These are phyloP conservation scores for Thaumatotibia leucotreta DNA, from an alignment of 1,140 invertebrate genomes.

Conservation along the genomic window DNA sequence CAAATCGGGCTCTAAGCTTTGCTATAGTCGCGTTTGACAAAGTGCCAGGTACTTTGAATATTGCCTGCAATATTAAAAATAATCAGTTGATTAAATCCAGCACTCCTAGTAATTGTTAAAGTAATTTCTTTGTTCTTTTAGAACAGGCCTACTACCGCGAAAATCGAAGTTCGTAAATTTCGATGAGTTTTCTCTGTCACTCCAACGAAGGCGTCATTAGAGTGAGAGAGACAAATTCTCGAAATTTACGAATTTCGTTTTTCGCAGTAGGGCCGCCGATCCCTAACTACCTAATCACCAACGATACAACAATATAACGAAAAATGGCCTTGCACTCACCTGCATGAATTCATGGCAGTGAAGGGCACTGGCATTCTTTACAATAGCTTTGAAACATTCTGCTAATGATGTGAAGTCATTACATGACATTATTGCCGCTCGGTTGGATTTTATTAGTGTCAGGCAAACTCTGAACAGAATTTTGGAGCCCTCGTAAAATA, in stretches of 20 bases:
- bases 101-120: too few relatives aligned
- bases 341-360: constrained; percentile 92
- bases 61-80: constrained; percentile 79
- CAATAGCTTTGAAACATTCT: constrained; percentile 87
- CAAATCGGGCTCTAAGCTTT: constrained; percentile 79
- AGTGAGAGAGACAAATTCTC: too few relatives aligned
- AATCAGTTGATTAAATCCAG: background rate
- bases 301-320: too few relatives aligned
- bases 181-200: too few relatives aligned
- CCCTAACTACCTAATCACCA: too few relatives aligned
- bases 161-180: too few relatives aligned
- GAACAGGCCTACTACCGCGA: too few relatives aligned
- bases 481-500: constrained; percentile 96
- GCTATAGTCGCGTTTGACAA: constrained; percentile 80
- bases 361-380: constrained; percentile 82
- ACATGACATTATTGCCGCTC: constrained; percentile 82
- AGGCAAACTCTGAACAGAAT: constrained; percentile 90
- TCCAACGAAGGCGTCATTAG: too few relatives aligned
- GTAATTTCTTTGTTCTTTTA: too few relatives aligned
- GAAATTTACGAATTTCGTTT: too few relatives aligned
- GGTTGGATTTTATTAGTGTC: constrained; percentile 87
- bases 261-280: too few relatives aligned
- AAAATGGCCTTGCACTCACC: constrained; percentile 67
- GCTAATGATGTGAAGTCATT: constrained; percentile 86
- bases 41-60: constrained; percentile 87